A percentile compares a stretch with the other conserved stretches of the same genome.
Evolutionary conservation across 2,888 invertebrate genomes (phyloP).

Genomic region (Venusia cambrica): DNA sequence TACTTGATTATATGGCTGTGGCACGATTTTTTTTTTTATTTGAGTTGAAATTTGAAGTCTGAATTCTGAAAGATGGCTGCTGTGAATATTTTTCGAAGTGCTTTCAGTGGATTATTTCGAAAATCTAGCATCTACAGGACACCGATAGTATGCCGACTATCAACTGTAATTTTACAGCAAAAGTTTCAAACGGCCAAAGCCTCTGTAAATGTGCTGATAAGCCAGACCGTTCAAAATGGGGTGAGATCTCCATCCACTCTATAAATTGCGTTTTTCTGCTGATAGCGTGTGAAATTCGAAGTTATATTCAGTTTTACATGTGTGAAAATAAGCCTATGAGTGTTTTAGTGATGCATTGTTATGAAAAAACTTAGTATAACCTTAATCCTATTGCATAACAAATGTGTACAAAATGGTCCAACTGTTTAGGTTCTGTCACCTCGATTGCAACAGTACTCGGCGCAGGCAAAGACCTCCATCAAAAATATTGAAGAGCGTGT

Average conservation of each 20-base stretch:
- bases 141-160: slow-evolving; percentile 68
- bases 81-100: slow-evolving; percentile 68
- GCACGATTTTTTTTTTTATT: too few relatives aligned
- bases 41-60: too few relatives aligned
- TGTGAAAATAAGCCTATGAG: neutral
- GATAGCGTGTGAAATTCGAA: neutral
- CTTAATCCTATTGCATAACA: slow-evolving; percentile 77
- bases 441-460: slow-evolving; percentile 52
- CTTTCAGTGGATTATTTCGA: slow-evolving; percentile 68
- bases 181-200: slow-evolving; percentile 57
- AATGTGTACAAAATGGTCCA: slow-evolving; percentile 59
- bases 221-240: slow-evolving; percentile 54
- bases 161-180: slow-evolving; percentile 63
- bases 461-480: slow-evolving; percentile 76
- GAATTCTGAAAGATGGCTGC: slow-evolving; percentile 72
- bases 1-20: too few relatives aligned
- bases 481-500: slow-evolving; percentile 90
- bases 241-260: slow-evolving; percentile 50
- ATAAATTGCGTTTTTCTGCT: slow-evolving; percentile 38
- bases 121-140: slow-evolving; percentile 60
- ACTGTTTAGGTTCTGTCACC: slow-evolving; percentile 69
- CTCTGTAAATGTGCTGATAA: slow-evolving; percentile 44
- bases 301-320: neutral
- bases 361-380: slow-evolving; percentile 52
- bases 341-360: slow-evolving; percentile 4